These are phyloP conservation scores for Drosophila rellima DNA, from an alignment of 2,888 invertebrate genomes.

Conservation along the genomic window DNA sequence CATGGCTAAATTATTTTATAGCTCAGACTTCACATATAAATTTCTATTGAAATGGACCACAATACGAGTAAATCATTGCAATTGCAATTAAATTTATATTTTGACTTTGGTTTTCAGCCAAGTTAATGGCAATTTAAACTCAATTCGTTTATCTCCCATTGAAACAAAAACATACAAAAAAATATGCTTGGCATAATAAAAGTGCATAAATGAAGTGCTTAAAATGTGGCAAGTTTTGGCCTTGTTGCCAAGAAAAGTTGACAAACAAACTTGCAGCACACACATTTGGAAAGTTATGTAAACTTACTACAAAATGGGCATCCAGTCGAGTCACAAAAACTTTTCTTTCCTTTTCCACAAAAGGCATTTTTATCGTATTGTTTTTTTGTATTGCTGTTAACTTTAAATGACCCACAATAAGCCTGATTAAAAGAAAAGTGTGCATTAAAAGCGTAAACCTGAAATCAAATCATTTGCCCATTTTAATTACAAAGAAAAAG, in stretches of 20 bases:
- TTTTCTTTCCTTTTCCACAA: slow-evolving; percentile 48
- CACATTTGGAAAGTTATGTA: slow-evolving; percentile 44
- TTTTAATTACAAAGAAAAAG: slow-evolving; percentile 57
- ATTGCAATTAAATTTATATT: background rate
- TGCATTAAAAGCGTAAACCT: slow-evolving; percentile 42
- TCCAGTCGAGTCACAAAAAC: slow-evolving; percentile 56
- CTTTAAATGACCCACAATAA: slow-evolving; percentile 40
- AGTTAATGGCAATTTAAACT: slow-evolving; percentile 10
- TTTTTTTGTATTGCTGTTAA: background rate
- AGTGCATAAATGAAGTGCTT: slow-evolving; percentile 61
- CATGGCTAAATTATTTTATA: slow-evolving; percentile 27
- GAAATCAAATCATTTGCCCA: slow-evolving; percentile 57
- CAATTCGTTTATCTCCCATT: background rate
- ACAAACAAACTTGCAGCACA: slow-evolving; percentile 49
- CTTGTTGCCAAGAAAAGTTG: slow-evolving; percentile 53
- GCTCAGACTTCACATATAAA: slow-evolving; percentile 7
- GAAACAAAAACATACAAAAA: slow-evolving; percentile 3
- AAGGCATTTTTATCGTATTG: slow-evolving; percentile 46
- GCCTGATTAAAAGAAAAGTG: slow-evolving; percentile 49
- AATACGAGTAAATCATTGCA: slow-evolving; percentile 19
- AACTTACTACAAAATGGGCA: slow-evolving; percentile 61
- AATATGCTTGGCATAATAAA: slow-evolving; percentile 44
- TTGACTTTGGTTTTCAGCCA: background rate
- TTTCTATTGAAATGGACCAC: slow-evolving; percentile 19
- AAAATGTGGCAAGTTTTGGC: slow-evolving; percentile 61